Base-by-base conservation (phyloP, 2,113 vertebrate species). In the Hydropotes inermis region DNA sequence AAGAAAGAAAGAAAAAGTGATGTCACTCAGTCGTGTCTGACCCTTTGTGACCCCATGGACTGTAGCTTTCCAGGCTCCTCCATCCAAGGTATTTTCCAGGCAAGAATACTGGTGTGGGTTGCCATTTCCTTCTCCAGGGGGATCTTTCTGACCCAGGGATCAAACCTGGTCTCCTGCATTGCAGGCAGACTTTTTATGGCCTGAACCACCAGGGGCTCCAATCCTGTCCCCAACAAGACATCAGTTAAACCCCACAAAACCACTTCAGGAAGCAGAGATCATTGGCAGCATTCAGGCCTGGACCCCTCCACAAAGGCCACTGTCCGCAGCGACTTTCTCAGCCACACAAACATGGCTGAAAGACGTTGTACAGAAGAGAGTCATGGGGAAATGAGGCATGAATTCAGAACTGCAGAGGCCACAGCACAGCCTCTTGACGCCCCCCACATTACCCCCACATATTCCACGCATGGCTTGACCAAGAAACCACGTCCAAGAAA, bases 311-410 rank as follows among this genome's bases (percentile, higher is more conserved):
- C 30, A 47, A 13, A 50, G 7, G 7, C 36, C 54, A 3, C 6
- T 2, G 1, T 9, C 6, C 27, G n/a, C 39, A 7, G 5, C 16
- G 1, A 6, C 15, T 21, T 16, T 4, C 13, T 12, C 16, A 21
- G 33, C 19, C 9, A 14, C 9, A 43, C 6, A 33, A 3, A 16
- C 0, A 0, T 1, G 16, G 54, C 47, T 27, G 55, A 55, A n/a
- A 30, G 57, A 33, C 1, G 0, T 23, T 43, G 45, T 4, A 0
- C 12, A 0, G 16, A 33, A 4, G 9, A 50, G 14, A 25, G 9
- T 54, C 9, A 13, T 2, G 36, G 19, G 23, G 23, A 15, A 45
- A 12, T 25, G 55, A 13, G 28, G 5, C 11, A 0, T 3, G 6
- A 36, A 5, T 45, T 27, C 15, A 25, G 2, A 28, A 7, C 4